Evolutionary conservation across 1,140 invertebrate species (phyloP).

Genomic region (Apis dorsata): DNA sequence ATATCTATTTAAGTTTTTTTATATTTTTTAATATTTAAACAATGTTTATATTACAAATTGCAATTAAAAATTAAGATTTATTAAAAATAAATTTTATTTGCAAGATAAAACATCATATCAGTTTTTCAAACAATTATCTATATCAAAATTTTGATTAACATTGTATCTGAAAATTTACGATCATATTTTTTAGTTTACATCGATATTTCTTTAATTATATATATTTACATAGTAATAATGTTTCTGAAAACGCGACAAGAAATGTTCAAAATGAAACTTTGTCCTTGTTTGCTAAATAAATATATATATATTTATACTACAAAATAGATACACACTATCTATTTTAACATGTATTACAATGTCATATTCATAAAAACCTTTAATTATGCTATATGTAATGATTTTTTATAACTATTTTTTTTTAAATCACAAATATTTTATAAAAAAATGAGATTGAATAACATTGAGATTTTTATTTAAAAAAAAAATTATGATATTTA

Average conservation of each 20-base stretch:
- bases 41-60: background rate
- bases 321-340: background rate
- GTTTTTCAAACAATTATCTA: background rate
- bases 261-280: constrained; percentile 8
- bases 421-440: background rate
- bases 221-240: background rate
- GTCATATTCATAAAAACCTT: constrained; percentile 20
- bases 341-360: constrained; percentile 31
- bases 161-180: background rate
- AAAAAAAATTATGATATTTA: background rate
- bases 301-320: background rate
- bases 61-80: background rate
- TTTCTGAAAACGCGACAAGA: background rate
- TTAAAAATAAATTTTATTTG: no score
- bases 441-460: background rate
- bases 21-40: constrained; percentile 44
- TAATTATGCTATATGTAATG: background rate
- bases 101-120: constrained; percentile 8
- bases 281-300: constrained; percentile 14
- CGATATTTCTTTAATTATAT: background rate
- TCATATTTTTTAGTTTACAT: background rate
- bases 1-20: constrained; percentile 50
- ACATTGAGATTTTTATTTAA: background rate
- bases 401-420: constrained; percentile 13
- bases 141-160: background rate